A percentile compares a stretch with the other conserved stretches of the same genome.
phyloP scores from a whole-genome alignment of 2,797 vertebrate genomes.

The Anisognathus igniventris region DNA sequence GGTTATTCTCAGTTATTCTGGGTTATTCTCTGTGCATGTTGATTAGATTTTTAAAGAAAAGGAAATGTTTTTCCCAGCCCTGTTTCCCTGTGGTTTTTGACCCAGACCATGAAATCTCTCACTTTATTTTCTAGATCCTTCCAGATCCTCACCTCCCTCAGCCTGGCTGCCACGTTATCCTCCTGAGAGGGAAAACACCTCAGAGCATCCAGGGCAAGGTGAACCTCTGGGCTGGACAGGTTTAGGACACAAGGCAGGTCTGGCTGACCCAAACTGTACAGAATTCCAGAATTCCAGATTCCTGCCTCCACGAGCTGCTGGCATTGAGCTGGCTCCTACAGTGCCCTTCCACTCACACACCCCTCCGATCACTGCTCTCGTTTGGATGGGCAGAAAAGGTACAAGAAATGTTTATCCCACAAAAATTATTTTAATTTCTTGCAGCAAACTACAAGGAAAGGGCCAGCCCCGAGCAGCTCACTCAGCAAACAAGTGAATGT shows the following conservation, averaged over 20 bases:
- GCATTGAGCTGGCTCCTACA: background rate
- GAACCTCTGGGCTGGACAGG: background rate
- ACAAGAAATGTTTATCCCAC: background rate
- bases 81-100: background rate
- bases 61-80: background rate
- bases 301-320: background rate
- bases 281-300: background rate
- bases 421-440: background rate
- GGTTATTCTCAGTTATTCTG: background rate
- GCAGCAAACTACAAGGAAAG: background rate
- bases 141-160: background rate
- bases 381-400: background rate
- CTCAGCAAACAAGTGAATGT: background rate
- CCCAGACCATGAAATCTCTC: background rate
- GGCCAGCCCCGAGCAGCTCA: background rate
- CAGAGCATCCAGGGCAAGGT: background rate
- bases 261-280: background rate
- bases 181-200: background rate
- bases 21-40: background rate
- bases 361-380: background rate
- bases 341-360: background rate
- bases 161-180: background rate
- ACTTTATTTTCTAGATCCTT: background rate
- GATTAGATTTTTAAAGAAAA: slow-evolving; percentile 11
- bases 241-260: background rate